A percentile compares a stretch with the other conserved stretches of the same genome.
These are phyloP conservation scores for Brachionus plicatilis DNA, from an alignment of 1,140 invertebrate species.

Conservation along the genomic window DNA sequence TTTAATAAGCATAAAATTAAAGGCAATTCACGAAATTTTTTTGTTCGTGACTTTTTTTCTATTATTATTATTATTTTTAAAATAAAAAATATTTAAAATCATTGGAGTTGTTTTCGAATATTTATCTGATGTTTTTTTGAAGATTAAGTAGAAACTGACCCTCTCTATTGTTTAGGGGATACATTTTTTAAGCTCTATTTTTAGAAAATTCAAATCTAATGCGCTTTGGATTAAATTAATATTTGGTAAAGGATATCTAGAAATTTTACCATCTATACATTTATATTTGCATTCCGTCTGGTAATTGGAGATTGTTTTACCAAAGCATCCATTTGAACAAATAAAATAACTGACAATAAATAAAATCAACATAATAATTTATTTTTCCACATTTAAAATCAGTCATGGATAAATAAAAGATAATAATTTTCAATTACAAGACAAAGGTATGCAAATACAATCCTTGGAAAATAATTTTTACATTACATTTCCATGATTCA, in stretches of 20 bases:
- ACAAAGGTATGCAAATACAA: background rate
- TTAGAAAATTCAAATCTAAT: too few species aligned
- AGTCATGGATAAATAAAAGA: background rate
- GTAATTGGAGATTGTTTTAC: background rate
- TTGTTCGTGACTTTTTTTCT: too few species aligned
- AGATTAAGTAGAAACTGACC: too few species aligned
- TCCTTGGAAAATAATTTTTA: background rate
- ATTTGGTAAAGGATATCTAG: background rate
- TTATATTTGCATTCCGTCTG: background rate
- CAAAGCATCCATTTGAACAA: background rate
- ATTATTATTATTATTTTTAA: too few species aligned
- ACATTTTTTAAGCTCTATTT: too few species aligned
- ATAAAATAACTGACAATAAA: background rate
- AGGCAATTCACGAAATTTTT: too few species aligned
- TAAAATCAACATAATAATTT: background rate
- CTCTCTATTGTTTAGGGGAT: too few species aligned
- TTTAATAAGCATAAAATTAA: too few species aligned
- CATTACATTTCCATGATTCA: background rate
- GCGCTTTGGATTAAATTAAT: background rate
- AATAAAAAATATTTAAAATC: too few species aligned
- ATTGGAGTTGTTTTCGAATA: too few species aligned
- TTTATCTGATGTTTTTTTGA: too few species aligned
- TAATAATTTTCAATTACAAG: background rate
- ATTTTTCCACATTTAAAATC: background rate
- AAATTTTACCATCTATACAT: background rate